Evolutionary conservation across 2,888 invertebrate genomes (phyloP).

Genomic region (Ectemnius continuus): DNA sequence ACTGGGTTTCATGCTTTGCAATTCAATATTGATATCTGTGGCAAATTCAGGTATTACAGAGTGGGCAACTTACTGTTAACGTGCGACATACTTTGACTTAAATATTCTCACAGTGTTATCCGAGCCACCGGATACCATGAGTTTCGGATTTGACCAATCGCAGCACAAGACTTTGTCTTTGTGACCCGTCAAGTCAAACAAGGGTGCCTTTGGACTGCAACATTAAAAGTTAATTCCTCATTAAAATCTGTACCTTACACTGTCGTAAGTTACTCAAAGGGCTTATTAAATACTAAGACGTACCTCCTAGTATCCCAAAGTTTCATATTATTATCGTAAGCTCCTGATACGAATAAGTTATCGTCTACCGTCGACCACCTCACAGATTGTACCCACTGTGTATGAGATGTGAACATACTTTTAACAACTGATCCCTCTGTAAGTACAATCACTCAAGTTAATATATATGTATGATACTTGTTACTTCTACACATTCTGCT

Average conservation of each 20-base stretch:
- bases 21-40: background rate
- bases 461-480: too few relatives aligned
- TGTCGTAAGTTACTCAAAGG: background rate
- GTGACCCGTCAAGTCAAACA: slow-evolving; percentile 96
- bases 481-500: too few relatives aligned
- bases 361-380: slow-evolving; percentile 92
- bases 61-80: slow-evolving; percentile 41
- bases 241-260: background rate
- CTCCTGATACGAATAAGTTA: slow-evolving; percentile 93
- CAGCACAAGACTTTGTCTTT: slow-evolving; percentile 95
- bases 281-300: background rate
- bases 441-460: slow-evolving; percentile 16
- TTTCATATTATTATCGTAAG: slow-evolving; percentile 94
- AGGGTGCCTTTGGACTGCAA: slow-evolving; percentile 90
- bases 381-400: slow-evolving; percentile 94
- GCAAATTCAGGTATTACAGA: slow-evolving; percentile 18
- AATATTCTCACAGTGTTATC: slow-evolving; percentile 96
- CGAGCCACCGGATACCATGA: slow-evolving; percentile 93
- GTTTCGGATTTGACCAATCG: slow-evolving; percentile 93
- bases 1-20: too few relatives aligned
- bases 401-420: slow-evolving; percentile 92
- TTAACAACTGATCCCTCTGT: slow-evolving; percentile 93
- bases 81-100: slow-evolving; percentile 81
- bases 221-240: slow-evolving; percentile 12
- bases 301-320: slow-evolving; percentile 96